Evolutionary conservation across 2,888 invertebrate genomes (phyloP).

Genomic region (Lasioglossum lativentre): DNA sequence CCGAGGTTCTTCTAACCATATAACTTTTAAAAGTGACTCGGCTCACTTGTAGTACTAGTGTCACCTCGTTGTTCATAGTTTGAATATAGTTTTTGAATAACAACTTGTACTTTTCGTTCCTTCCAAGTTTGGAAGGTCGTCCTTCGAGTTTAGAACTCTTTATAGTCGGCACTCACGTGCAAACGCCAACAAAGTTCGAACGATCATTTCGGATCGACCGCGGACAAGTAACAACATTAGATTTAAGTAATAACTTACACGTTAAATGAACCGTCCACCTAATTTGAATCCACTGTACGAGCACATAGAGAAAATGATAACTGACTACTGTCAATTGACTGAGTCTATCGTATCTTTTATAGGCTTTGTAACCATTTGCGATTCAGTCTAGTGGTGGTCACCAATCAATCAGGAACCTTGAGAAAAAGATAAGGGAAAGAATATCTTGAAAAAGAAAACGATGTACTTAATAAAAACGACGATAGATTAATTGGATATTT

Average conservation of each 20-base stretch:
- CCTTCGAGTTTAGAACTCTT: no score
- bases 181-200: no score
- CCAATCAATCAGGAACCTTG: conserved; percentile 61
- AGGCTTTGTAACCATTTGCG: conserved; percentile 54
- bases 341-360: conserved; percentile 56
- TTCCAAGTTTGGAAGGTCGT: no score
- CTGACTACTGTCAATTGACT: conserved; percentile 40
- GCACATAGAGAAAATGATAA: neutral
- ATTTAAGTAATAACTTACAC: neutral
- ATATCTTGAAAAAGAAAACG: conserved; percentile 32
- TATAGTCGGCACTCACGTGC: no score
- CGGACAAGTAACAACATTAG: neutral
- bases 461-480: conserved; percentile 35
- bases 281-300: neutral
- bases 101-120: no score
- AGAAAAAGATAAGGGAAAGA: conserved; percentile 24
- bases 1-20: no score
- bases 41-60: no score
- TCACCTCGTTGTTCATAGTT: no score
- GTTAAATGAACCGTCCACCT: neutral
- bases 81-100: no score
- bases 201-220: no score
- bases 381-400: conserved; percentile 55
- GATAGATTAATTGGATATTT: conserved; percentile 40
- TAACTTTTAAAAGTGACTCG: no score